Conservation (phyloP, 2,113 vertebrate genomes). For the Sapajus apella region DNA sequence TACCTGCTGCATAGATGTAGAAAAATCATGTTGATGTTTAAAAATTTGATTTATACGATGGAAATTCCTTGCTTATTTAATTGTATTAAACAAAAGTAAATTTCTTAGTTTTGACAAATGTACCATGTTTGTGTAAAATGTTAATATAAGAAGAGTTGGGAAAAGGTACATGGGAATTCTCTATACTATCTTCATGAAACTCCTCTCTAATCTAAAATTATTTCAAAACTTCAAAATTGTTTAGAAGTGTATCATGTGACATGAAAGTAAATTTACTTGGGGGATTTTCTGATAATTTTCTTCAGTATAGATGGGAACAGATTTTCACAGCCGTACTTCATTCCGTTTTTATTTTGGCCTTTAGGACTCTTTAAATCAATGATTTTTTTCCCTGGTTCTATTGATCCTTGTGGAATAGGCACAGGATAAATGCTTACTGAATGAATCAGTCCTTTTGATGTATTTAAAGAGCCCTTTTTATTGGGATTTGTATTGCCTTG, state of each 20-base stretch:
- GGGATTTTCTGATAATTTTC: background rate
- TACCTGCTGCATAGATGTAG: background rate
- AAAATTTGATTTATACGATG: background rate
- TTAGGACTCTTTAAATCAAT: background rate
- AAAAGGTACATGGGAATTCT: background rate
- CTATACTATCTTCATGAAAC: background rate
- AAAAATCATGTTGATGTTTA: background rate
- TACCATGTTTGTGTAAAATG: background rate
- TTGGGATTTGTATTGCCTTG: slow-evolving; percentile 39
- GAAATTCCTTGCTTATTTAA: background rate
- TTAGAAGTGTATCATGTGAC: background rate
- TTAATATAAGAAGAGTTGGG: background rate
- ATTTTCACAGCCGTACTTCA: background rate
- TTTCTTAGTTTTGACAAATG: background rate
- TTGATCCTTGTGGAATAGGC: background rate
- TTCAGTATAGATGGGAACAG: background rate
- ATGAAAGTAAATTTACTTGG: background rate
- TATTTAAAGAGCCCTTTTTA: slow-evolving; percentile 63
- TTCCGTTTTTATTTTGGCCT: background rate
- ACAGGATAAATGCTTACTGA: background rate
- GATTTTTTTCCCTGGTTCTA: background rate
- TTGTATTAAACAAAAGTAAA: background rate
- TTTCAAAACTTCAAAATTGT: background rate
- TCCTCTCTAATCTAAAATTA: background rate
- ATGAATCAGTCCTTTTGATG: slow-evolving; percentile 53